A percentile compares a stretch with the other conserved stretches of the same genome.
Conservation (phyloP, 1,140 invertebrate species). For the Holcopasites calliopsidis region DNA sequence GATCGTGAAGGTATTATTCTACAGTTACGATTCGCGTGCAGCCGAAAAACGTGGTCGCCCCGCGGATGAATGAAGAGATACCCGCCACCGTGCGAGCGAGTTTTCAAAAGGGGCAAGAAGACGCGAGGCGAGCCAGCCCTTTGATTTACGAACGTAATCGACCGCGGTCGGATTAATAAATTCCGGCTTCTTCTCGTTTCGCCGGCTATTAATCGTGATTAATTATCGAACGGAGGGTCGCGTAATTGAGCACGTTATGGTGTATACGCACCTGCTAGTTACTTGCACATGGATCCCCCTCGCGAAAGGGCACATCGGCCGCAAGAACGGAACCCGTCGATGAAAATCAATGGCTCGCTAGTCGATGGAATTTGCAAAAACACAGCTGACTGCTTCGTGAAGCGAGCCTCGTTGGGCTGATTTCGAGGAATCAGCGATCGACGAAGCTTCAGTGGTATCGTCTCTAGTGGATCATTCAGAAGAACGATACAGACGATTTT, state of each 20-base stretch:
- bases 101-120: constrained; percentile 30
- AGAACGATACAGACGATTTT: neutral
- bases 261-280: constrained; percentile 24
- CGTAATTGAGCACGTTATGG: constrained; percentile 27
- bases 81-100: neutral
- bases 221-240: constrained; percentile 6
- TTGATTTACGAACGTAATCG: constrained; percentile 42
- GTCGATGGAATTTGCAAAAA: no score
- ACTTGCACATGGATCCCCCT: constrained; percentile 8
- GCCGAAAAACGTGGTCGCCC: constrained; percentile 8
- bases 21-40: no score
- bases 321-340: no score
- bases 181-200: constrained; percentile 14
- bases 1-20: no score
- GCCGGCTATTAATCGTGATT: constrained; percentile 37
- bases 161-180: constrained; percentile 30
- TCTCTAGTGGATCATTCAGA: neutral
- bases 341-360: no score
- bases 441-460: neutral
- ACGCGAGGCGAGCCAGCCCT: neutral
- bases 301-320: neutral
- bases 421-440: neutral
- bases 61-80: constrained; percentile 34
- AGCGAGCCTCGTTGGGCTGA: no score
- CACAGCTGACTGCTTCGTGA: no score